phyloP scores from a whole-genome alignment of 2,888 invertebrate species.

The Altica lythri region DNA sequence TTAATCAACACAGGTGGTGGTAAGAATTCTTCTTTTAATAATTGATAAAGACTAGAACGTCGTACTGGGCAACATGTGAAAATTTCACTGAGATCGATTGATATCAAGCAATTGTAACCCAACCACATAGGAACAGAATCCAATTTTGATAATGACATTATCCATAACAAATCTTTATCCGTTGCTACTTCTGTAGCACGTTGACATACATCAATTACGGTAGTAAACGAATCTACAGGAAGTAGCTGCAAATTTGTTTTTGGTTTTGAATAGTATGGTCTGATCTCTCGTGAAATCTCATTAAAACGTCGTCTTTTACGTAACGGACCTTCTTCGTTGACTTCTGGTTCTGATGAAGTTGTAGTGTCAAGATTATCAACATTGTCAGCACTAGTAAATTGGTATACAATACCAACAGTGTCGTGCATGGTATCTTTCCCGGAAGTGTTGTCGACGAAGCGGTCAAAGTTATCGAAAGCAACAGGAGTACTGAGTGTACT shows the following conservation, averaged over 20 bases:
- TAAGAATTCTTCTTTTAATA: too few relatives aligned
- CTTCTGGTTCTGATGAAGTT: neutral
- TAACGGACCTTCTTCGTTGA: neutral
- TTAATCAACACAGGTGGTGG: too few relatives aligned
- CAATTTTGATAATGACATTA: slow-evolving; percentile 12
- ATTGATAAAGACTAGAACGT: too few relatives aligned
- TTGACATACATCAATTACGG: neutral
- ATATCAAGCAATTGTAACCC: slow-evolving; percentile 39
- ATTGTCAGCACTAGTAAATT: slow-evolving; percentile 37
- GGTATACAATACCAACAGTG: too few relatives aligned
- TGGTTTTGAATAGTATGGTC: too few relatives aligned
- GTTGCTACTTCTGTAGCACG: too few relatives aligned
- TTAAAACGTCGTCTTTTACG: too few relatives aligned
- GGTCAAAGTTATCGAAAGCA: too few relatives aligned
- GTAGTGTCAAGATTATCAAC: slow-evolving; percentile 26
- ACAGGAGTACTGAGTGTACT: slow-evolving; percentile 39
- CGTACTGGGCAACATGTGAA: too few relatives aligned
- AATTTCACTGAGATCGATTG: slow-evolving; percentile 24
- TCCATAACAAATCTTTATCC: slow-evolving; percentile 37
- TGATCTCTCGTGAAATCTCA: too few relatives aligned
- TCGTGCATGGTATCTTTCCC: too few relatives aligned
- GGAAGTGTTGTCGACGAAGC: too few relatives aligned
- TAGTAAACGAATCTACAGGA: slow-evolving; percentile 9
- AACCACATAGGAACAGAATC: slow-evolving; percentile 34
- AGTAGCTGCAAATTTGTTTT: slow-evolving; percentile 20